These are phyloP conservation scores for Paedocypris micromegethes DNA, from an alignment of 2,797 vertebrate species.

Conservation along the genomic window DNA sequence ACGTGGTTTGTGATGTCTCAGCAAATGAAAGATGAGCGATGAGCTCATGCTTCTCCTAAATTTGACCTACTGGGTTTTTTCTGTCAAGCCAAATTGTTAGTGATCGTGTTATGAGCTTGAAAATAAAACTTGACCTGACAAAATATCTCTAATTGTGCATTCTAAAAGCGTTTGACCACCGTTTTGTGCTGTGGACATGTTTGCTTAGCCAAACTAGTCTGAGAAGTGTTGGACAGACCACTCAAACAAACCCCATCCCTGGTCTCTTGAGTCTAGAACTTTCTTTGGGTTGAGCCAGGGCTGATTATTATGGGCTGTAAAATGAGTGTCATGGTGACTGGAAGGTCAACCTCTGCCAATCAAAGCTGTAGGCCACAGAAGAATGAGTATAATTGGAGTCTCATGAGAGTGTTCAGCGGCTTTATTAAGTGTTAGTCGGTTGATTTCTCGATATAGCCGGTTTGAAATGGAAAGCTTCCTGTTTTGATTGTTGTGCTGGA, in stretches of 20 bases:
- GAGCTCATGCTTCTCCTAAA: too few relatives aligned
- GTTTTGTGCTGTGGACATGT: neutral
- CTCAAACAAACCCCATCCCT: conserved; percentile 27
- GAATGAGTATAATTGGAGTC: conserved; percentile 5
- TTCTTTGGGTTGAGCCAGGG: conserved; percentile 20
- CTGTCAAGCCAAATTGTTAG: too few relatives aligned
- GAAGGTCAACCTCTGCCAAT: conserved; percentile 25
- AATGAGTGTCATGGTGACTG: conserved; percentile 31
- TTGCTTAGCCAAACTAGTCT: conserved; percentile 3
- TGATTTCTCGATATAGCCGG: too few relatives aligned
- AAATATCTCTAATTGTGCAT: too few relatives aligned
- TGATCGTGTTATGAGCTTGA: too few relatives aligned
- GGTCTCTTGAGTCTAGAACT: conserved; percentile 20
- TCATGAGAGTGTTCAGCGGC: too few relatives aligned
- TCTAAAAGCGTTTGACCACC: conserved; percentile 1
- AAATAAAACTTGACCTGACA: too few relatives aligned
- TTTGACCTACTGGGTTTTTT: neutral
- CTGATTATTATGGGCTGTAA: conserved; percentile 20
- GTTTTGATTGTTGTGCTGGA: conserved; percentile 7
- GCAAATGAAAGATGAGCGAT: conserved; percentile 5
- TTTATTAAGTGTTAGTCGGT: too few relatives aligned
- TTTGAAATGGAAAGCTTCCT: neutral
- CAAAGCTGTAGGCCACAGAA: conserved; percentile 12
- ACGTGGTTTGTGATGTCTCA: neutral
- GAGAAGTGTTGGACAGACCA: conserved; percentile 21